Base-by-base conservation (phyloP, 1,140 invertebrate species). In the Drosophila asahinai region DNA sequence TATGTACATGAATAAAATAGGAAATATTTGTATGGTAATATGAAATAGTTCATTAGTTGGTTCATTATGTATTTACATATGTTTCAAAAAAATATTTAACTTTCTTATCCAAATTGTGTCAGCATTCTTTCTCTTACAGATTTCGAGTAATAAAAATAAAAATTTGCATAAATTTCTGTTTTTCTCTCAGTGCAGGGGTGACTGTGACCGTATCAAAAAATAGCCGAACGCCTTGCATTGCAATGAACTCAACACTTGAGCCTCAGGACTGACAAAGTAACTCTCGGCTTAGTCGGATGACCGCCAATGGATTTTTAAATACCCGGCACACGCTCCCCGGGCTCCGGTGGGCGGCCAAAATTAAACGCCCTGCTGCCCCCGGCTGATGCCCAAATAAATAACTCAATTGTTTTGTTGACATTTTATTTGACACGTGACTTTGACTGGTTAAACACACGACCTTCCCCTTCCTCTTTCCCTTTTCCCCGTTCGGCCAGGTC, bases 281-380 rank as follows among this genome's bases (percentile, higher is more conserved):
- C 86, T 89, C 86, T 67, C 79, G 65, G 81, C 75, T 86, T 70
- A 77, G 74, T 60, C 81, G 64, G 79, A 83, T 90, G 86, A 89
- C 86, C 86, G 86, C 86, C 86, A 89, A 89, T 89, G 86, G 86
- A 89, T 90, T 89, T 89, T 89, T 89, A 89, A 89, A 89, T 89
- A 90, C 86, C 81, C 82, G 65, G 54, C 86, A 80, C 82, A 90
- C 86, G 78, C 78, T 59, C 42, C 22, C 25, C 33, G 19, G 40
- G 48, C 61, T 47, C 49, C 57, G 73, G 73, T 65, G 63, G 60
- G 65, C 65, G 76, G 76, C 42, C 40, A 48, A 87, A 89, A 87
- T 87, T 89, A 87, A 87, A 89, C 59, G 84, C 73, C 52, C 83
- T 60, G 55, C 49, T 77, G 75, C 62, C 63, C 77, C 40, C 25